phyloP scores from a whole-genome alignment of 2,113 vertebrate species.

The Neolamprologus sp. region DNA sequence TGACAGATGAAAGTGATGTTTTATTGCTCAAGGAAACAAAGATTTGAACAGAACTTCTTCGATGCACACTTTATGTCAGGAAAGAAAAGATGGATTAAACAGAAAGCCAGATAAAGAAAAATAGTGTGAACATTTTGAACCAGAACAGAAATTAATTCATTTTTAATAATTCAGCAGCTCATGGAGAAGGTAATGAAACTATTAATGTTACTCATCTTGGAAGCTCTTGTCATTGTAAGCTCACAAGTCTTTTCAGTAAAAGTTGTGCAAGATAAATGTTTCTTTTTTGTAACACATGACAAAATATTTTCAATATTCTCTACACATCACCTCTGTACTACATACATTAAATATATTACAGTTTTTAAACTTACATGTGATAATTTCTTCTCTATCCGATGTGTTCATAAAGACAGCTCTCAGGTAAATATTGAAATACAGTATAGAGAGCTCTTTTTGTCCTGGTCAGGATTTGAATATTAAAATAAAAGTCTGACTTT shows the following conservation, averaged over 20 bases:
- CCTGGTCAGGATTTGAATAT: background rate
- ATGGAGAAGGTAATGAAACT: accelerated
- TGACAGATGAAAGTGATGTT: accelerated
- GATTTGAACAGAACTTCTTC: accelerated
- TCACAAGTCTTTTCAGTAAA: background rate
- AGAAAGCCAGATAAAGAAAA: accelerated
- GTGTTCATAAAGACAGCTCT: accelerated
- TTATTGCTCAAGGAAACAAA: background rate
- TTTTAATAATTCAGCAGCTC: background rate
- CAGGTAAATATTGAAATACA: background rate
- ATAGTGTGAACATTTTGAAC: accelerated
- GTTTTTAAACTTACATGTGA: background rate
- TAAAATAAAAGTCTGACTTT: background rate
- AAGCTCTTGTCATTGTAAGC: accelerated
- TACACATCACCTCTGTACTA: accelerated
- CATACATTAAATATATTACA: accelerated
- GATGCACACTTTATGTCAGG: background rate
- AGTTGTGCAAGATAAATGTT: accelerated
- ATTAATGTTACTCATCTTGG: background rate
- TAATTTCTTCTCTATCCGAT: accelerated
- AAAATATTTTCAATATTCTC: accelerated
- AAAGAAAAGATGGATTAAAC: background rate
- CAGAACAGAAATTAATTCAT: background rate
- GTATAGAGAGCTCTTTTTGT: accelerated
- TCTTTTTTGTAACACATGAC: accelerated